Evolutionary conservation across 2,888 invertebrate species (phyloP).

Genomic region (Blera fallax): DNA sequence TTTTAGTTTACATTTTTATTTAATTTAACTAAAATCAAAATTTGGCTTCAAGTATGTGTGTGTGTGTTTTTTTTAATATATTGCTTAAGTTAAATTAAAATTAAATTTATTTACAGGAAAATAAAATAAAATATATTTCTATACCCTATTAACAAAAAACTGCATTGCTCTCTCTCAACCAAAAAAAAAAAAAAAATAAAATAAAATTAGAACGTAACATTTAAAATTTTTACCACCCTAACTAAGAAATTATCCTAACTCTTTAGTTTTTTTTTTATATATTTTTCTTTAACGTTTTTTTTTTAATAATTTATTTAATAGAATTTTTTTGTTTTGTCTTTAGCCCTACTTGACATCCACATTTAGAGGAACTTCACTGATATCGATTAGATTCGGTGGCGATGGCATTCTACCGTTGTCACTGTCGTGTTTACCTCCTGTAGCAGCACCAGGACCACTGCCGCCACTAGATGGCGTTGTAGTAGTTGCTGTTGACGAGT

Average conservation of each 20-base stretch:
- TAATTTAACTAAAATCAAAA: slow-evolving; percentile 67
- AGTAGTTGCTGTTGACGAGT: slow-evolving; percentile 66
- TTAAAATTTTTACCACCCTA: slow-evolving; percentile 73
- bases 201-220: slow-evolving; percentile 55
- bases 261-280: slow-evolving; percentile 63
- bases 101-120: slow-evolving; percentile 61
- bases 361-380: slow-evolving; percentile 82
- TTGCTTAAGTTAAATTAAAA: slow-evolving; percentile 42
- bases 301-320: slow-evolving; percentile 70
- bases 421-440: slow-evolving; percentile 49
- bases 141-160: slow-evolving; percentile 42
- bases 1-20: slow-evolving; percentile 11
- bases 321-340: slow-evolving; percentile 54
- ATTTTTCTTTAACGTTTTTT: slow-evolving; percentile 63
- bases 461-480: slow-evolving; percentile 58
- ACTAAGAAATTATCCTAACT: slow-evolving; percentile 69
- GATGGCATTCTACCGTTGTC: slow-evolving; percentile 75
- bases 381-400: slow-evolving; percentile 81
- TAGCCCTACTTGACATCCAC: slow-evolving; percentile 82
- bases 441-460: slow-evolving; percentile 3
- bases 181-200: slow-evolving; percentile 54
- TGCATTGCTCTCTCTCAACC: slow-evolving; percentile 52
- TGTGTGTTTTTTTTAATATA: slow-evolving; percentile 4
- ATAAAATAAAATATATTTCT: slow-evolving; percentile 20
- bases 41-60: slow-evolving; percentile 65